Conservation (phyloP, 2,888 invertebrate species). For the Arge pagana region DNA sequence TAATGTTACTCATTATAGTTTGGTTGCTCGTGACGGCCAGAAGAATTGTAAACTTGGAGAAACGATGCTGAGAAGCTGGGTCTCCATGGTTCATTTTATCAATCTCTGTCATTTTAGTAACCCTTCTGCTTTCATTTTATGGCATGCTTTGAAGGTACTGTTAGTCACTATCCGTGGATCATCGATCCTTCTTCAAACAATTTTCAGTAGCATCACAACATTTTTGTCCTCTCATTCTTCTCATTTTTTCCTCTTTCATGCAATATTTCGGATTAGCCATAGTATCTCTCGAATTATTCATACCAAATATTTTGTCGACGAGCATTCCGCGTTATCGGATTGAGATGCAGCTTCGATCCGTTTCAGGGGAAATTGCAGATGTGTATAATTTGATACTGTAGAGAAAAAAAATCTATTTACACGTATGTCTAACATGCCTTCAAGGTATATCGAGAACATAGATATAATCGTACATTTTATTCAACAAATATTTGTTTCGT, state of each 20-base stretch:
- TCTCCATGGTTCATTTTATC: no score
- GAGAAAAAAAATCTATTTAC: neutral
- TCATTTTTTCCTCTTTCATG: no score
- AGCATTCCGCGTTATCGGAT: no score
- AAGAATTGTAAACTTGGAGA: no score
- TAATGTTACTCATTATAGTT: neutral
- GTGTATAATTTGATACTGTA: neutral
- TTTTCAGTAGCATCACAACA: no score
- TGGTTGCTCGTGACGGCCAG: no score
- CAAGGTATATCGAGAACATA: conserved; percentile 7
- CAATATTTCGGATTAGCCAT: no score
- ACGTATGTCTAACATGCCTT: conserved; percentile 10
- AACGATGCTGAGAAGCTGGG: no score
- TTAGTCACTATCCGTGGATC: neutral
- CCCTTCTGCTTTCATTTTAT: neutral
- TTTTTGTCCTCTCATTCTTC: no score
- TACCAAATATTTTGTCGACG: no score
- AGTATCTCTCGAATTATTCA: no score
- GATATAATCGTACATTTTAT: neutral
- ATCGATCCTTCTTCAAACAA: neutral
- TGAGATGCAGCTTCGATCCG: no score
- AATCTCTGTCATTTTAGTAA: neutral
- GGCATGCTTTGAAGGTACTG: conserved; percentile 9
- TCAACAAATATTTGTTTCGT: neutral
- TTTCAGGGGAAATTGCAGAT: neutral